These are phyloP conservation scores for Tympanoctomys barrerae DNA, from an alignment of 2,797 vertebrate genomes.

Conservation along the genomic window DNA sequence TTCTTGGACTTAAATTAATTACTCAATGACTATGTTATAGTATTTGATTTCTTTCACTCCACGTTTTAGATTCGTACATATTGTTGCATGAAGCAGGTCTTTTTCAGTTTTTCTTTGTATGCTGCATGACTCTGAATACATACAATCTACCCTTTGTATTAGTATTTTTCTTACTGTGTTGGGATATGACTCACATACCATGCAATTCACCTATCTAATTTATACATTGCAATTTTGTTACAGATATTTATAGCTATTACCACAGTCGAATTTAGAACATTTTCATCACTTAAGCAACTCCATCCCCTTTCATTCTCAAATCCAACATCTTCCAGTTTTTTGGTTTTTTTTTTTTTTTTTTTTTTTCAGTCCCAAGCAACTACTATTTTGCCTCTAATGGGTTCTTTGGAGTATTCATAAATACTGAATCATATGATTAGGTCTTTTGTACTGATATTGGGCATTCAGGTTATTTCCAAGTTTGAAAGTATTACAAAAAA, in stretches of 20 bases:
- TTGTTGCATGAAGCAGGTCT: background rate
- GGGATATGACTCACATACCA: background rate
- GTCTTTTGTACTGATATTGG: slow-evolving; percentile 11
- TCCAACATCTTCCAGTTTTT: background rate
- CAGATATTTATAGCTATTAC: background rate
- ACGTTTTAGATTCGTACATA: background rate
- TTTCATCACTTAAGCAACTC: slow-evolving; percentile 26
- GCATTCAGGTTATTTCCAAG: background rate
- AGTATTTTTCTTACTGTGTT: background rate
- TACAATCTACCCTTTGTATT: background rate
- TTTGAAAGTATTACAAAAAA: slow-evolving; percentile 14
- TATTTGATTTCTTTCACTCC: background rate
- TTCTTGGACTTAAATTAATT: slow-evolving; percentile 40
- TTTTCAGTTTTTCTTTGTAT: background rate
- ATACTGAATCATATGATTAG: background rate
- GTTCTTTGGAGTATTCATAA: slow-evolving; percentile 12
- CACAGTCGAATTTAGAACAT: slow-evolving; percentile 34
- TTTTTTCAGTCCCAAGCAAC: background rate
- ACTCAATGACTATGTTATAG: slow-evolving; percentile 7
- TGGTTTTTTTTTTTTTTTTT: no score
- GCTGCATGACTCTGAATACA: background rate
- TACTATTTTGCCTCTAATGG: background rate
- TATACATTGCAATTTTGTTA: background rate
- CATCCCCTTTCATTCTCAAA: background rate
- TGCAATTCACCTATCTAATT: slow-evolving; percentile 20